A percentile compares a stretch with the other conserved stretches of the same genome.
These are phyloP conservation scores for Ennomos quercinarius DNA, from an alignment of 2,888 invertebrate genomes.

Conservation along the genomic window DNA sequence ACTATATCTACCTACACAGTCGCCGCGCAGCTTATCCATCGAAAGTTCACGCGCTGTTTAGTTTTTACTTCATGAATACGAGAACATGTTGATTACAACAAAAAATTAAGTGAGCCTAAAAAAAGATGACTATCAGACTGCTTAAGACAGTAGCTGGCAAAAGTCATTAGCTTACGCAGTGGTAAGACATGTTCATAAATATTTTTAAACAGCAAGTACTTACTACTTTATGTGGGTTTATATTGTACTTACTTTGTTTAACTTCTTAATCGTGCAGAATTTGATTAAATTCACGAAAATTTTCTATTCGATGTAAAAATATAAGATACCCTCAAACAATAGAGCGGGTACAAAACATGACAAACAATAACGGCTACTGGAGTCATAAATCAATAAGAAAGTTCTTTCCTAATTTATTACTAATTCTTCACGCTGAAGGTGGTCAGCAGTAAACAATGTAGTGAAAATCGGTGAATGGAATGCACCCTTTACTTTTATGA, in stretches of 20 bases:
- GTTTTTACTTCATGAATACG: constrained; percentile 13
- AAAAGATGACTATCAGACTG: constrained; percentile 11
- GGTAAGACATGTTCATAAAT: constrained; percentile 13
- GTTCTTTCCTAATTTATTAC: constrained; percentile 53
- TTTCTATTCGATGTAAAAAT: constrained; percentile 20
- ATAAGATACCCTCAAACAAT: constrained; percentile 36
- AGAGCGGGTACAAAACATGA: constrained; percentile 37
- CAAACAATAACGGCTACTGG: constrained; percentile 56
- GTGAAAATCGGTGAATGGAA: constrained; percentile 51
- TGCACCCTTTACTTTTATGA: constrained; percentile 67
- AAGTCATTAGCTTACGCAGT: neutral
- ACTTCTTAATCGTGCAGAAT: constrained; percentile 27
- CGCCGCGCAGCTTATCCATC: constrained; percentile 20
- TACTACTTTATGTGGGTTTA: neutral
- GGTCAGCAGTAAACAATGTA: constrained; percentile 57
- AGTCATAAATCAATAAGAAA: constrained; percentile 63
- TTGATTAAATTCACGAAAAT: constrained; percentile 26
- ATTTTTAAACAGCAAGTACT: constrained; percentile 9
- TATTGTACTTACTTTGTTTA: constrained; percentile 6
- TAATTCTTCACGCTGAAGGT: constrained; percentile 61
- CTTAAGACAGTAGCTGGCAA: constrained; percentile 22
- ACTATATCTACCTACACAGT: constrained; percentile 16
- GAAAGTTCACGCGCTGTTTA: constrained; percentile 19
- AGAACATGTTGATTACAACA: constrained; percentile 21
- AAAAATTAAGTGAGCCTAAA: constrained; percentile 17